Conservation (phyloP, 2,888 invertebrate genomes). For the Dasypogon diadema region DNA sequence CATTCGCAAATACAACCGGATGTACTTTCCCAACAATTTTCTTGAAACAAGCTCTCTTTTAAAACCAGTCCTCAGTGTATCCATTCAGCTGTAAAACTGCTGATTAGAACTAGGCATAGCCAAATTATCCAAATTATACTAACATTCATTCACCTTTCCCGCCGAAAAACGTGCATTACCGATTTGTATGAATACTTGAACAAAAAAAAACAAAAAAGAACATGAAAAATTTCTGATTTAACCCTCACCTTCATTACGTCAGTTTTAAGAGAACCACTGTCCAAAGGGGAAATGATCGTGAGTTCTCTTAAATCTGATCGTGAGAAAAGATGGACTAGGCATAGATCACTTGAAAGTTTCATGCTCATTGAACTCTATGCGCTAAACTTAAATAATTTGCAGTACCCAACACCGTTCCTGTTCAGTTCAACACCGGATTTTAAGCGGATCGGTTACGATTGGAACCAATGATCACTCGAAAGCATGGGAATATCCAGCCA, state of each 20-base stretch:
- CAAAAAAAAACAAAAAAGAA: neutral
- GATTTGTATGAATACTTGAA: too few species aligned
- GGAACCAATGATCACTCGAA: neutral
- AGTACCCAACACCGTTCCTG: neutral
- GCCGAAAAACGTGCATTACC: neutral
- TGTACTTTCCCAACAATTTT: too few species aligned
- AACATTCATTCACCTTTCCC: neutral
- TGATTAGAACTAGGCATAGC: too few species aligned
- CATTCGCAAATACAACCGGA: too few species aligned
- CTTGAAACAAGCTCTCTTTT: too few species aligned
- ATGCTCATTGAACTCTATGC: too few species aligned
- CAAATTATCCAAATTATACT: neutral
- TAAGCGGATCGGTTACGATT: neutral
- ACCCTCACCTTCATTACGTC: conserved; percentile 21
- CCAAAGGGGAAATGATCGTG: neutral
- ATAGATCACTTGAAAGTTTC: too few species aligned
- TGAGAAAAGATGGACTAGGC: too few species aligned
- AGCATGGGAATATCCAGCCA: neutral
- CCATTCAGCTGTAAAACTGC: too few species aligned
- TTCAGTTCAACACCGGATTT: neutral
- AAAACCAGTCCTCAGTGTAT: too few species aligned
- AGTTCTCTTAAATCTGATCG: neutral
- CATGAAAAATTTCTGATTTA: conserved; percentile 5
- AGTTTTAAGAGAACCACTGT: conserved; percentile 11
- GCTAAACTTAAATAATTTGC: too few species aligned